These are phyloP conservation scores for Ceramica pisi DNA, from an alignment of 2,888 invertebrate species.

Conservation along the genomic window DNA sequence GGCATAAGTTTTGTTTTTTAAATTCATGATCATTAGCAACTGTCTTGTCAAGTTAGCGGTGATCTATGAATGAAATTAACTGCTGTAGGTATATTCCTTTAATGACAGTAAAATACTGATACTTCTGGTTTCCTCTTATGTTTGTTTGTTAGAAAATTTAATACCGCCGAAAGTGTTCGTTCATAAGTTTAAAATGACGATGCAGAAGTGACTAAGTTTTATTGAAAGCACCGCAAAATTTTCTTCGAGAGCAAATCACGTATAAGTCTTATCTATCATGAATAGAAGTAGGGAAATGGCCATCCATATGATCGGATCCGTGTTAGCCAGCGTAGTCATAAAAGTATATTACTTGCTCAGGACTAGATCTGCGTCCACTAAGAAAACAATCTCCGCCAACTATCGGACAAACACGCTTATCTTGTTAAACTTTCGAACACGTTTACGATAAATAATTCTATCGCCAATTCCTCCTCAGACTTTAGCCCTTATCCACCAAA, in stretches of 20 bases:
- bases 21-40: not conserved
- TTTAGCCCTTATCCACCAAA: constrained; percentile 18
- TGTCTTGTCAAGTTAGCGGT: not conserved
- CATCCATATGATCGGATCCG: constrained; percentile 22
- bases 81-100: not conserved
- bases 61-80: not conserved
- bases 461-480: constrained; percentile 26
- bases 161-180: not conserved
- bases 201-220: not conserved
- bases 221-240: not conserved
- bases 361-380: constrained; percentile 43
- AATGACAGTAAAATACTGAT: no score
- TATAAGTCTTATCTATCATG: constrained; percentile 23
- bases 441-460: constrained; percentile 54
- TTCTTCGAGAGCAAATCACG: not conserved
- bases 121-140: not conserved
- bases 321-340: constrained; percentile 36
- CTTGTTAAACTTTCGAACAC: constrained; percentile 56
- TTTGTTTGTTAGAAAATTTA: not conserved
- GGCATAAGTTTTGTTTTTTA: not conserved
- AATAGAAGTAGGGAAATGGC: constrained; percentile 9
- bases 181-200: not conserved
- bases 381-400: constrained; percentile 58
- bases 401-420: constrained; percentile 58
- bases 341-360: constrained; percentile 53